phyloP scores from a whole-genome alignment of 2,797 vertebrate species.

The Ciconia nigra region DNA sequence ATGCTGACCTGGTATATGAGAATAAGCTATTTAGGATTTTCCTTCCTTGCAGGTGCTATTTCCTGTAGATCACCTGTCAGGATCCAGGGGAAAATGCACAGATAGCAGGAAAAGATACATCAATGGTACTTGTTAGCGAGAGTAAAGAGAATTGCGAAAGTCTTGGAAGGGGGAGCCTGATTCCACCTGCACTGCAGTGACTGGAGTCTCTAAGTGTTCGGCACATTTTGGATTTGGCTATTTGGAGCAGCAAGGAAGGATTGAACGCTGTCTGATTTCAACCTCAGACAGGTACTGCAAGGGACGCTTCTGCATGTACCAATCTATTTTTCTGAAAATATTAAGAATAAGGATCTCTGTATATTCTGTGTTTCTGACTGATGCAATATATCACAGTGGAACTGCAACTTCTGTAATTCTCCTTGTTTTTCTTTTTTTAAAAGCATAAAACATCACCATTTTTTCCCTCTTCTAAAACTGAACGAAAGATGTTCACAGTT shows the following conservation, averaged over 20 bases:
- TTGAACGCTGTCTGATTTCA: background rate
- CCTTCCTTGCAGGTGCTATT: background rate
- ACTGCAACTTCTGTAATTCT: background rate
- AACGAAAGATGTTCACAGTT: background rate
- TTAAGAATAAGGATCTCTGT: rapidly evolving
- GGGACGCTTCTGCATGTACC: background rate
- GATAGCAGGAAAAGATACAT: background rate
- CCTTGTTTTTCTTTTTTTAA: background rate
- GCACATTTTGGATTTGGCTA: rapidly evolving
- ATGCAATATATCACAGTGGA: background rate
- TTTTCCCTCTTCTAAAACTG: background rate
- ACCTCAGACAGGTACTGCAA: background rate
- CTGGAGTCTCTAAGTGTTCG: background rate
- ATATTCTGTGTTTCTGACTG: background rate
- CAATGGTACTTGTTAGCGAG: background rate
- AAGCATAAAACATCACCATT: background rate
- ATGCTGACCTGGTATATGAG: background rate
- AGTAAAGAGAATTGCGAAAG: background rate
- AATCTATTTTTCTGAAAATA: background rate
- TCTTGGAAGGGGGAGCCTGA: background rate
- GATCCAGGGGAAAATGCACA: background rate
- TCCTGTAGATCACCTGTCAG: background rate
- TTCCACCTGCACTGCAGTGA: background rate
- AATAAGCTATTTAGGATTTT: background rate
- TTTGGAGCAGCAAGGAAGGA: background rate